Conservation (phyloP, 2,888 invertebrate species). For the Agonopterix subpropinquella region DNA sequence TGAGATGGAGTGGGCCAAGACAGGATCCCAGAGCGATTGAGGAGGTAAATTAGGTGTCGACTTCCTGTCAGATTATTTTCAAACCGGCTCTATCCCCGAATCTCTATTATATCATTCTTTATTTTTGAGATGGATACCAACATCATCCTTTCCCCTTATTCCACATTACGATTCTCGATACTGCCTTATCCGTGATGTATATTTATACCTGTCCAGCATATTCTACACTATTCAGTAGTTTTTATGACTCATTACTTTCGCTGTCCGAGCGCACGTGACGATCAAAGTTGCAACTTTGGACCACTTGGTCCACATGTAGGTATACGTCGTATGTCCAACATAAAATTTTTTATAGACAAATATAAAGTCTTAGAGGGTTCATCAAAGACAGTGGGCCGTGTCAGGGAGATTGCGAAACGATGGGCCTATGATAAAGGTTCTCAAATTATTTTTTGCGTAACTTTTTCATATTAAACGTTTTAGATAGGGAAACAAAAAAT, state of each 20-base stretch:
- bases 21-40: too few relatives aligned
- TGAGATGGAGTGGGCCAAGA: too few relatives aligned
- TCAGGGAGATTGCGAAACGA: conserved; percentile 44
- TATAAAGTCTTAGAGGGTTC: conserved; percentile 62
- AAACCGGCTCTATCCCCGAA: too few relatives aligned
- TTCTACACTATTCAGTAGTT: conserved; percentile 39
- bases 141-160: background rate
- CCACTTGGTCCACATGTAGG: conserved; percentile 20
- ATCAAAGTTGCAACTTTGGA: conserved; percentile 4
- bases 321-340: conserved; percentile 28
- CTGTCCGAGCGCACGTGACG: conserved; percentile 55
- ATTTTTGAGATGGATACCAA: too few relatives aligned
- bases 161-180: background rate
- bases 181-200: background rate
- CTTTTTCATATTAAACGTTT: too few relatives aligned
- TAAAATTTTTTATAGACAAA: conserved; percentile 63
- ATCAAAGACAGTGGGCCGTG: conserved; percentile 50
- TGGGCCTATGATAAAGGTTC: background rate
- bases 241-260: conserved; percentile 68
- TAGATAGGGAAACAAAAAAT: too few relatives aligned
- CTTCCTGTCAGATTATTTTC: too few relatives aligned
- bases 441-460: too few relatives aligned
- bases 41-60: too few relatives aligned
- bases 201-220: too few relatives aligned
- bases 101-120: too few relatives aligned